Evolutionary conservation across 2,888 invertebrate genomes (phyloP).

Genomic region (Trichacis sp.): DNA sequence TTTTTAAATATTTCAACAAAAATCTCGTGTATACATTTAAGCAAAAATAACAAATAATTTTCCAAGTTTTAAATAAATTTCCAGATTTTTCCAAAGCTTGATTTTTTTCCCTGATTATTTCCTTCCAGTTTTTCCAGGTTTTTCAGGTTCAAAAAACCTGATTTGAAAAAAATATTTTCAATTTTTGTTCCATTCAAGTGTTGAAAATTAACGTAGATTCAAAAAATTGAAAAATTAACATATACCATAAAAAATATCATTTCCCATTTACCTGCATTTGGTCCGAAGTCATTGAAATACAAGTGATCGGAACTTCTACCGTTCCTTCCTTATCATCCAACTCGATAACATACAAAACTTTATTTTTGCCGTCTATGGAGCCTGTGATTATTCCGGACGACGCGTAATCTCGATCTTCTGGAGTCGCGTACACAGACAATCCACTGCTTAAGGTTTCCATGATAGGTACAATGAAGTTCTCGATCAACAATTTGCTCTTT

Average conservation of each 20-base stretch:
- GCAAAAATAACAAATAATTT: too few species aligned
- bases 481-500: conserved; percentile 72
- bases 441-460: conserved; percentile 48
- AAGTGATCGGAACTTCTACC: conserved; percentile 51
- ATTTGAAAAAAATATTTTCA: too few species aligned
- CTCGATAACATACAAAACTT: conserved; percentile 53
- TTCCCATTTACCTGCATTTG: conserved; percentile 51
- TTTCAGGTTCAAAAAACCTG: too few species aligned
- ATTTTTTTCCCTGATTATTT: too few species aligned
- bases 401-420: conserved; percentile 51
- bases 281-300: conserved; percentile 59
- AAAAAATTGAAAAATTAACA: too few species aligned
- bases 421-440: conserved; percentile 57
- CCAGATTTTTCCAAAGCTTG: too few species aligned
- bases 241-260: background rate
- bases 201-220: too few species aligned
- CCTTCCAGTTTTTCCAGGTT: too few species aligned
- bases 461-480: conserved; percentile 73
- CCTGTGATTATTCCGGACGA: conserved; percentile 57
- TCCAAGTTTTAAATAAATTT: too few species aligned
- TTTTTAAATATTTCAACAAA: too few species aligned
- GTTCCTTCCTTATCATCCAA: conserved; percentile 56
- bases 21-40: too few species aligned
- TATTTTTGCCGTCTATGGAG: conserved; percentile 28
- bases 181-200: background rate